A percentile compares a stretch with the other conserved stretches of the same genome.
phyloP scores from a whole-genome alignment of 1,140 invertebrate genomes.

The Brachystomella parvula region DNA sequence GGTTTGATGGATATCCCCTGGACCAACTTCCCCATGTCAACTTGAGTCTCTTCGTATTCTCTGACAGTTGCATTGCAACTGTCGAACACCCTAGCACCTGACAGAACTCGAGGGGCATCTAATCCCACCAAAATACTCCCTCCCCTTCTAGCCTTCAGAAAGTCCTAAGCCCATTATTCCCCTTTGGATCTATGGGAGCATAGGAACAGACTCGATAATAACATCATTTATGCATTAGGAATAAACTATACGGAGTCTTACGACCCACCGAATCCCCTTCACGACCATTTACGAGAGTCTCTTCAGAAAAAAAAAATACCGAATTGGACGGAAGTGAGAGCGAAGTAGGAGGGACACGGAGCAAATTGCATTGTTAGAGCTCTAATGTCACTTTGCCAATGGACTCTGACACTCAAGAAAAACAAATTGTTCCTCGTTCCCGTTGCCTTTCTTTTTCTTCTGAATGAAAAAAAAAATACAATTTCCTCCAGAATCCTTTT shows the following conservation, averaged over 20 bases:
- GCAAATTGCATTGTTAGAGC: constrained; percentile 8
- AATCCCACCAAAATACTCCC: too few species aligned
- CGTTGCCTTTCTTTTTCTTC: background rate
- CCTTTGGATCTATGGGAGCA: too few species aligned
- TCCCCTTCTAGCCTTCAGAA: background rate
- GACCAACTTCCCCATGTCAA: too few species aligned
- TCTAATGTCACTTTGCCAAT: background rate
- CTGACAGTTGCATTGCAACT: too few species aligned
- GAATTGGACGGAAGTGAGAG: background rate
- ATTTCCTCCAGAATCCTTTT: background rate
- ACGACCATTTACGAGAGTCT: constrained; percentile 6
- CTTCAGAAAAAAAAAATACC: too few species aligned
- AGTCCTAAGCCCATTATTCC: background rate
- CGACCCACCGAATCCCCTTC: background rate
- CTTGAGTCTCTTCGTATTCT: too few species aligned
- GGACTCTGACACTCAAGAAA: constrained; percentile 4
- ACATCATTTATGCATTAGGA: constrained; percentile 9
- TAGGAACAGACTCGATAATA: constrained; percentile 8
- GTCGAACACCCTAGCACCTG: too few species aligned
- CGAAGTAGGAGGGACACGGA: background rate
- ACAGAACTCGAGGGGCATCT: too few species aligned
- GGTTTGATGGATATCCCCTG: too few species aligned
- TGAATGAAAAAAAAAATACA: background rate
- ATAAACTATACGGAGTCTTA: background rate
- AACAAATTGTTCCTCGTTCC: background rate